Conservation (phyloP, 1,140 invertebrate genomes). For the Steinernema khuongi region DNA sequence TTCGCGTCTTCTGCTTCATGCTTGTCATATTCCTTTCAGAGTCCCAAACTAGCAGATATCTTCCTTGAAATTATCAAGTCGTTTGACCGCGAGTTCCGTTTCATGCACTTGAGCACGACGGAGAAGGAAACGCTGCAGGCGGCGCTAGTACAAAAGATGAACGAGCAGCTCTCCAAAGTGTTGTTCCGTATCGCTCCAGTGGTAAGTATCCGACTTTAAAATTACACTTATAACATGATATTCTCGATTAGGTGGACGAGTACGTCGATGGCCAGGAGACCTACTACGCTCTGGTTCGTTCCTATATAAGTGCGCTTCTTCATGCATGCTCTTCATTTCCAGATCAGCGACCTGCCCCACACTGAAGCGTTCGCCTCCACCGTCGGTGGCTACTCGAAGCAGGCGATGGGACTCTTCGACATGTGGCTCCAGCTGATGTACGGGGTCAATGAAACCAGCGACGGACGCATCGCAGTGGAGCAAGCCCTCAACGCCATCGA, state of each 20-base stretch:
- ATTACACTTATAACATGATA: too few species aligned
- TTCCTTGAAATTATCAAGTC: background rate
- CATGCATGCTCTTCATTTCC: background rate
- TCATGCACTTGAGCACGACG: background rate
- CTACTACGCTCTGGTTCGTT: background rate
- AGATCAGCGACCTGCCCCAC: background rate
- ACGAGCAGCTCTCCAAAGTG: background rate
- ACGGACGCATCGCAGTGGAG: background rate
- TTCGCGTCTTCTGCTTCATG: background rate
- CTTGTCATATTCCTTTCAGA: background rate
- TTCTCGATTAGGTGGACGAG: background rate
- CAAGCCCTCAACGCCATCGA: slow-evolving; percentile 3
- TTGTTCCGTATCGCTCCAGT: background rate
- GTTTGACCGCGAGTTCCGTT: background rate
- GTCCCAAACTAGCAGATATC: background rate
- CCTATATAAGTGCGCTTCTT: background rate
- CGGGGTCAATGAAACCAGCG: background rate
- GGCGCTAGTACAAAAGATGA: background rate
- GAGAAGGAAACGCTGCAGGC: background rate
- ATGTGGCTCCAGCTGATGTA: slow-evolving; percentile 11
- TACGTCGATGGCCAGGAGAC: background rate
- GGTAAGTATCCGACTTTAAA: too few species aligned
- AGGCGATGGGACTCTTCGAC: background rate
- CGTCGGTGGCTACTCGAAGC: background rate
- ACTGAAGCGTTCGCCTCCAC: background rate